Evolutionary conservation across 2,797 vertebrate genomes (phyloP).

Genomic region (Simalia tracyae): DNA sequence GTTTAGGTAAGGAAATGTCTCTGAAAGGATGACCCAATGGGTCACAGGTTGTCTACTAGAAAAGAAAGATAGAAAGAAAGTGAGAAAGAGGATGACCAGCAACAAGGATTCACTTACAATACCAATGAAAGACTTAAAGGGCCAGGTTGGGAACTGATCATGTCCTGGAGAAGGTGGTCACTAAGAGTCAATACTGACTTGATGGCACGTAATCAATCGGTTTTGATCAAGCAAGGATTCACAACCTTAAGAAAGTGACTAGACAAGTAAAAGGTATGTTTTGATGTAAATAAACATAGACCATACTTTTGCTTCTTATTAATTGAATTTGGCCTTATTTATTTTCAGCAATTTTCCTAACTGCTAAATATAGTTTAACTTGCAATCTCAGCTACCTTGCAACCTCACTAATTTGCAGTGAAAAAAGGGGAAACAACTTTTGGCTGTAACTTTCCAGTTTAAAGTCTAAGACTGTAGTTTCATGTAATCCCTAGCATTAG

Average conservation of each 20-base stretch:
- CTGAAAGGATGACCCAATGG: too few species aligned
- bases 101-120: background rate
- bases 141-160: background rate
- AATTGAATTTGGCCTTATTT: slow-evolving; percentile 11
- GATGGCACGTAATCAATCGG: background rate
- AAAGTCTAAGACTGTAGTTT: background rate
- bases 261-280: slow-evolving; percentile 37
- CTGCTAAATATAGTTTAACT: background rate
- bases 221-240: background rate
- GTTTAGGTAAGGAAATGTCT: too few species aligned
- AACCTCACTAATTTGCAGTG: background rate
- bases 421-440: background rate
- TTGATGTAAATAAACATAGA: slow-evolving; percentile 67
- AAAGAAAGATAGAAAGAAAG: background rate
- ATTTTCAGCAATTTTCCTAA: background rate
- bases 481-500: background rate
- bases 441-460: background rate
- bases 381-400: background rate
- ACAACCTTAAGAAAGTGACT: rapidly evolving
- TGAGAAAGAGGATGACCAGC: background rate
- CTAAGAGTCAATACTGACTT: background rate
- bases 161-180: background rate
- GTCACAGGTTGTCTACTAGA: too few species aligned
- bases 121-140: background rate
- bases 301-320: slow-evolving; percentile 29